Evolutionary conservation across 1,140 invertebrate genomes (phyloP), one percentile per base, ranked within the genome.

Genomic region (Lethrus apterus): DNA sequence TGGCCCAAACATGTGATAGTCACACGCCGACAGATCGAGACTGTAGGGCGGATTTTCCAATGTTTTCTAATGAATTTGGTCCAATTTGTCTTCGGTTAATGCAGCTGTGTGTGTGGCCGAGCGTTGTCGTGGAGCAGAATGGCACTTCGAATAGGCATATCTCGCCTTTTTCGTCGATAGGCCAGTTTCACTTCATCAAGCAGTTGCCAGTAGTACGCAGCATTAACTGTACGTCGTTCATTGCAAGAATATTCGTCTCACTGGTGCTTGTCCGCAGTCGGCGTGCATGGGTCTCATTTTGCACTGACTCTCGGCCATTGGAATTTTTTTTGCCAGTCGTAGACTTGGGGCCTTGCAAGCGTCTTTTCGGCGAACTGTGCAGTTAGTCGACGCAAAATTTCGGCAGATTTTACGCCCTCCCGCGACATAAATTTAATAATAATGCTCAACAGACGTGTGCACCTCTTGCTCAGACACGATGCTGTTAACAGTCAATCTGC

Each of bases 401-500:
- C 23, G 23, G 23, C 23, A 26, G 23, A n/a, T 26, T 26, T 26
- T 26, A 26, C 23, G 23, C 23, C 23, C 23, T 26, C 23, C 23
- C 23, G 23, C 23, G 23, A 26, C 23, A 26, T 7, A 26, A 26
- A n/a, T 26, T 26, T 26, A 26, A 26, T 26, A 26, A 26, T 26
- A 26, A 26, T 26, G 23, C 23, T 26, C 23, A 26, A 26, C n/a
- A 26, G 23, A 26, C 23, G n/a, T 26, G 23, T 26, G 23, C 5
- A 26, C 23, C 23, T 26, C 23, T n/a, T 26, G 23, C n/a, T 26
- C 23, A 26, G 23, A 26, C 23, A 26, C n/a, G 23, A 26, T 26
- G 23, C n/a, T 26, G n/a, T n/a, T 26, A 26, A 26, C 23, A 26
- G 23, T 26, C 23, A 26, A 26, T 26, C n/a, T 26, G n/a, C n/a